Conservation (phyloP, 1,140 invertebrate genomes). For the Lordiphosa stackelbergi region DNA sequence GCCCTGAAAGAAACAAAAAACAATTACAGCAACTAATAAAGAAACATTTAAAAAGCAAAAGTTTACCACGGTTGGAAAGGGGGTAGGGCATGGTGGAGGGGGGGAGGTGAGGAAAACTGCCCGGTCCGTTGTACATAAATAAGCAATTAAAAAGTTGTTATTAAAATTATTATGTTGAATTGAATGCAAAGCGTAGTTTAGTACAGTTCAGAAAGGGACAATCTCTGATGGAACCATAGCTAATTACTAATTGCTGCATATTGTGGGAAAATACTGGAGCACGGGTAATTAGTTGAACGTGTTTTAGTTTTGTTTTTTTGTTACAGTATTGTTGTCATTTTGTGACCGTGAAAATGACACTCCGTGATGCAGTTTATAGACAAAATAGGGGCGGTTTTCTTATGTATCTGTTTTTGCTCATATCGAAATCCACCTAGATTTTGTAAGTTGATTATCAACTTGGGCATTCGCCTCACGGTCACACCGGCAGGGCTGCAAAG, state of each 20-base stretch:
- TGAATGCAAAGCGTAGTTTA: slow-evolving; percentile 46
- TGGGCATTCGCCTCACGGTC: too few species aligned
- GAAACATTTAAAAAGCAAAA: slow-evolving; percentile 76
- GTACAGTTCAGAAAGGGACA: slow-evolving; percentile 8
- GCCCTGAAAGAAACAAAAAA: slow-evolving; percentile 48
- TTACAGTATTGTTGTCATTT: too few species aligned
- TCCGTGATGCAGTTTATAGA: too few species aligned
- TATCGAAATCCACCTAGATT: too few species aligned
- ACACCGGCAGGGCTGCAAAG: too few species aligned
- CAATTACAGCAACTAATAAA: slow-evolving; percentile 74
- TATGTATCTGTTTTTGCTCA: too few species aligned
- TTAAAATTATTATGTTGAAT: slow-evolving; percentile 73
- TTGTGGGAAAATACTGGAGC: slow-evolving; percentile 11
- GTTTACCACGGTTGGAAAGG: slow-evolving; percentile 44
- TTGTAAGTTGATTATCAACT: too few species aligned
- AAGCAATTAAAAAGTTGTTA: slow-evolving; percentile 76
- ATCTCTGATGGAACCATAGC: background rate
- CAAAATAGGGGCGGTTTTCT: too few species aligned
- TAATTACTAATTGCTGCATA: slow-evolving; percentile 20
- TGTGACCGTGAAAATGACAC: too few species aligned
- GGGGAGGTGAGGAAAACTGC: background rate
- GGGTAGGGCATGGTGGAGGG: background rate
- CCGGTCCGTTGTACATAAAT: slow-evolving; percentile 55
- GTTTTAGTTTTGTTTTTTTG: too few species aligned
- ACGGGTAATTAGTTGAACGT: too few species aligned